Conservation (phyloP, 2,113 vertebrate species). For the Collichthys lucidus region DNA sequence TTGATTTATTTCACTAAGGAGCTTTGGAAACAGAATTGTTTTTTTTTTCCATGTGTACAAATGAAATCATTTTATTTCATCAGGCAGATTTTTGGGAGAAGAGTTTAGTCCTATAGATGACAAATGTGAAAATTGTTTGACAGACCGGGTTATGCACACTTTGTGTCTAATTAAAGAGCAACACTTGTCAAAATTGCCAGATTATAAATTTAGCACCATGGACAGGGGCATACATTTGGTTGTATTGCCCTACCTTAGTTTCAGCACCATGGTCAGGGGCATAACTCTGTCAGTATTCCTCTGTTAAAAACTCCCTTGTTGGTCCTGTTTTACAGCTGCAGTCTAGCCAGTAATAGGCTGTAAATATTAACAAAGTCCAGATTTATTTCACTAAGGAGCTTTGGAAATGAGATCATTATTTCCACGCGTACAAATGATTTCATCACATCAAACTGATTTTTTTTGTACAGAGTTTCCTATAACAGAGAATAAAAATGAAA, state of each 20-base stretch:
- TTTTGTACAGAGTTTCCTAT: conserved; percentile 6
- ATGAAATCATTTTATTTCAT: conserved; percentile 24
- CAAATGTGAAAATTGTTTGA: too few species aligned
- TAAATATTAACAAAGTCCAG: conserved; percentile 29
- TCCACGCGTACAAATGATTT: conserved; percentile 12
- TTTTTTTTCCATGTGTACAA: conserved; percentile 22
- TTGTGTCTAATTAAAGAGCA: not conserved
- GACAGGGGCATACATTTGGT: not conserved
- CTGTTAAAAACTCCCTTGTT: not conserved
- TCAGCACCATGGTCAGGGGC: conserved; percentile 46
- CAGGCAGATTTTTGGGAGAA: not conserved
- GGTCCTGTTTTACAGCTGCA: conserved; percentile 21
- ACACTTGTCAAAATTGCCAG: conserved; percentile 23
- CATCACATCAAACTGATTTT: conserved; percentile 12
- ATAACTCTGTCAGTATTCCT: not conserved
- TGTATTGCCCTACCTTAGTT: not conserved
- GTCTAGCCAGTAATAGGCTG: not conserved
- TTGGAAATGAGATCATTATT: conserved; percentile 31
- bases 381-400: conserved; percentile 33
- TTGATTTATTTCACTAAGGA: conserved; percentile 38
- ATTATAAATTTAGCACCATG: conserved; percentile 48
- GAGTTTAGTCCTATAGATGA: too few species aligned
- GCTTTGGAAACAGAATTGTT: conserved; percentile 24
- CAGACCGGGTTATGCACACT: too few species aligned
- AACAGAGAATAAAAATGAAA: conserved; percentile 43